These are phyloP conservation scores for Salvelinus namaycush DNA, from an alignment of 2,113 vertebrate genomes.

Conservation along the genomic window DNA sequence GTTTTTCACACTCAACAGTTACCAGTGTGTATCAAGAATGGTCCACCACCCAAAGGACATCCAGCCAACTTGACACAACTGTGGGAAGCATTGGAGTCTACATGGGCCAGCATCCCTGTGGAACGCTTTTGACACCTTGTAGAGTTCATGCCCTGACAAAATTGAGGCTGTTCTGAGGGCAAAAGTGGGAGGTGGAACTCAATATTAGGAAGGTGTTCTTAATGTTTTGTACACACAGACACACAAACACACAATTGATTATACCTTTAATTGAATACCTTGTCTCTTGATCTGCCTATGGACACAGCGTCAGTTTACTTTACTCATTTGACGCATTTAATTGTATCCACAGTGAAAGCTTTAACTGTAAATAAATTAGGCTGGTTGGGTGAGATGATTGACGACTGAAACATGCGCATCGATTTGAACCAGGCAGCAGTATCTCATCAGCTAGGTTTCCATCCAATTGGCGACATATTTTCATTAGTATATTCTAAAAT, in stretches of 20 bases:
- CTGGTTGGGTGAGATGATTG: not conserved
- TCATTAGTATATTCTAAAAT: too few species aligned
- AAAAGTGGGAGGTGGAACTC: too few species aligned
- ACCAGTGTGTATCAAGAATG: too few species aligned
- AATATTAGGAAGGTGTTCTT: too few species aligned
- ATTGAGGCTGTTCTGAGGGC: too few species aligned
- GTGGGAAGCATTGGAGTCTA: too few species aligned
- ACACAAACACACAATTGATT: constrained; percentile 19
- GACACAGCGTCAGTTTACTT: not conserved
- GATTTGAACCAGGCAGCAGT: not conserved
- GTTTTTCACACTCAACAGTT: too few species aligned
- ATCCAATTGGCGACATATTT: not conserved
- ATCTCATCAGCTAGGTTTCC: not conserved
- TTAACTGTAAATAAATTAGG: not conserved
- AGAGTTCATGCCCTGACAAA: too few species aligned
- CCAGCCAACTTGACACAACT: too few species aligned
- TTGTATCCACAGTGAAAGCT: not conserved
- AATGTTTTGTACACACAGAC: not conserved
- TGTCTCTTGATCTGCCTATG: not conserved
- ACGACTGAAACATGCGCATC: not conserved
- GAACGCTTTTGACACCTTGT: too few species aligned
- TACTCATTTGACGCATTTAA: not conserved
- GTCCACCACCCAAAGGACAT: too few species aligned
- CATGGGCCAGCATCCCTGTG: too few species aligned
- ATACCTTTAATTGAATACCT: constrained; percentile 25